Percentiles rank a stretch among this genome's conserved stretches.
Conservation (phyloP, 2,113 vertebrate genomes). For the Istiophorus platypterus region DNA sequence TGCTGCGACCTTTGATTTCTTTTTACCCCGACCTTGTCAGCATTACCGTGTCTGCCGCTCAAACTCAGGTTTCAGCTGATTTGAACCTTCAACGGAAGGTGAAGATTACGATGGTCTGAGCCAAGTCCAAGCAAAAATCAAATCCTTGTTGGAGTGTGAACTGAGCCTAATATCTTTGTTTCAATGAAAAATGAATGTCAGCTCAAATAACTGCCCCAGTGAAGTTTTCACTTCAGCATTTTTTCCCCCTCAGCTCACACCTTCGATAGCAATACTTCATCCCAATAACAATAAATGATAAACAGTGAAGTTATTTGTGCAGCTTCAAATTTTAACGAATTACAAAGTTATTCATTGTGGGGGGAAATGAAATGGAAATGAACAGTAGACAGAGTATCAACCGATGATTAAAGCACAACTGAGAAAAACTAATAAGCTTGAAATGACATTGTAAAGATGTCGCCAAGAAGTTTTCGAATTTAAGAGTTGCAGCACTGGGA, state of each 20-base stretch:
- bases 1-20: neutral
- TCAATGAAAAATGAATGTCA: neutral
- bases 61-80: constrained; percentile 35
- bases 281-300: constrained; percentile 1
- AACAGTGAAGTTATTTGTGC: neutral
- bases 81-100: constrained; percentile 1
- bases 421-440: constrained; percentile 31
- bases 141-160: neutral
- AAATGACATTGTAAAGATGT: constrained; percentile 25
- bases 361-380: constrained; percentile 3
- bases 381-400: constrained; percentile 23
- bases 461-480: neutral
- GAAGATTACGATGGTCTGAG: constrained; percentile 25
- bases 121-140: neutral
- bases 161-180: neutral
- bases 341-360: constrained; percentile 1
- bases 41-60: neutral
- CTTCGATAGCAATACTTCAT: neutral
- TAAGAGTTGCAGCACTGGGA: neutral
- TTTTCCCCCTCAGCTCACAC: neutral
- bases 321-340: constrained; percentile 15
- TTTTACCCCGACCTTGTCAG: neutral
- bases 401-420: constrained; percentile 20
- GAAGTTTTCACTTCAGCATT: neutral
- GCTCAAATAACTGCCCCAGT: neutral